phyloP scores from a whole-genome alignment of 1,140 invertebrate species.

The Oncopodura yosiiana region DNA sequence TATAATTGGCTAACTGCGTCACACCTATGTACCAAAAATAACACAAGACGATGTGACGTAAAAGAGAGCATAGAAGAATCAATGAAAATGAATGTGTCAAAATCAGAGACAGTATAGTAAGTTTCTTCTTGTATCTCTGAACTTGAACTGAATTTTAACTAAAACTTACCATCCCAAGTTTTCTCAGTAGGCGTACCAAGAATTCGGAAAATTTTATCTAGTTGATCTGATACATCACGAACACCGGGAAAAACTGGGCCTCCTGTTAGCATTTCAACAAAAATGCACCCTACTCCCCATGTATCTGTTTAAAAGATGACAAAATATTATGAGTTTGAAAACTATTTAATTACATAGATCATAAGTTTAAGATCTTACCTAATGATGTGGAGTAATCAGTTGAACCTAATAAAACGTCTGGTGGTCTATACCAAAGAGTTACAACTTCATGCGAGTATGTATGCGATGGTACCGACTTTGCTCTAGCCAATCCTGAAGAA shows the following conservation, averaged over 20 bases:
- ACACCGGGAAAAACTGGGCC: constrained; percentile 82
- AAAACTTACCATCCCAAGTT: constrained; percentile 55
- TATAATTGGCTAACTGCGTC: constrained; percentile 72
- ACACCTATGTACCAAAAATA: constrained; percentile 51
- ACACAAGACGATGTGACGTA: too few species aligned
- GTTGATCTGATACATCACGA: constrained; percentile 86
- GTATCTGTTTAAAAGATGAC: constrained; percentile 68
- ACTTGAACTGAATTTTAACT: not conserved
- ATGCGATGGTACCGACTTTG: constrained; percentile 92
- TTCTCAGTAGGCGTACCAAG: constrained; percentile 85
- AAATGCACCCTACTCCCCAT: constrained; percentile 98
- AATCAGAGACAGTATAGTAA: too few species aligned
- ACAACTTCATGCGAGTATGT: constrained; percentile 97
- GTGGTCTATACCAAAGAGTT: constrained; percentile 85
- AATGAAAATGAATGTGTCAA: too few species aligned
- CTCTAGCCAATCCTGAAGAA: constrained; percentile 62
- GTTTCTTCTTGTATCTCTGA: not conserved
- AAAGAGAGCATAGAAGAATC: too few species aligned
- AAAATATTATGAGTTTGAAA: not conserved
- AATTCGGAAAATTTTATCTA: constrained; percentile 91
- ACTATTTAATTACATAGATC: not conserved
- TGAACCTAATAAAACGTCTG: constrained; percentile 90
- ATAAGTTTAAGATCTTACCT: too few species aligned
- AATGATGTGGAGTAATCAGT: constrained; percentile 89
- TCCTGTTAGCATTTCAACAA: constrained; percentile 95